These are phyloP conservation scores for Cephus pulcher DNA, from an alignment of 2,888 invertebrate species.

Conservation along the genomic window DNA sequence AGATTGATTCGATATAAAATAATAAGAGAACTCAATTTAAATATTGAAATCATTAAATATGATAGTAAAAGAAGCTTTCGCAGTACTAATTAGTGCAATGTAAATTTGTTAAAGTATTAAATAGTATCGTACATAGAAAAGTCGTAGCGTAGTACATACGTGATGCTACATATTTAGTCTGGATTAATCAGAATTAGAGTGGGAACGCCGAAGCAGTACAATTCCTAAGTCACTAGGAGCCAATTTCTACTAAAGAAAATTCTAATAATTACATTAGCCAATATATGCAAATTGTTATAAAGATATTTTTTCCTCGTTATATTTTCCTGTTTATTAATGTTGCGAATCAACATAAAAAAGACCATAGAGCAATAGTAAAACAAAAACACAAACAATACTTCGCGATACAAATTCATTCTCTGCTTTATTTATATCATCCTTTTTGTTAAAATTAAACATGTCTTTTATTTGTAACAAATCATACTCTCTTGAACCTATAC, in stretches of 20 bases:
- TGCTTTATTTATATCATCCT: neutral
- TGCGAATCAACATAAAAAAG: neutral
- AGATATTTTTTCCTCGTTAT: conserved; percentile 2
- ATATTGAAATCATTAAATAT: neutral
- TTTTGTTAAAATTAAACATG: neutral
- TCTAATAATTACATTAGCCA: neutral
- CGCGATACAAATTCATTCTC: neutral
- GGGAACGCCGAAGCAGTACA: conserved; percentile 32
- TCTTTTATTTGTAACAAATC: neutral
- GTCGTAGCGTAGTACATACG: neutral
- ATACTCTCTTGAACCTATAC: neutral
- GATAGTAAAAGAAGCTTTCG: neutral
- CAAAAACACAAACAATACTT: neutral
- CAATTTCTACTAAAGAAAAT: conserved; percentile 33
- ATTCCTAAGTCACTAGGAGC: conserved; percentile 34
- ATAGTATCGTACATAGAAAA: neutral
- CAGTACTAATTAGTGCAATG: neutral
- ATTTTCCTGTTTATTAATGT: conserved; percentile 11
- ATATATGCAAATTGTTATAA: conserved; percentile 9
- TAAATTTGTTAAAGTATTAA: neutral
- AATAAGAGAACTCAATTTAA: neutral
- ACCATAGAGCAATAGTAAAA: neutral
- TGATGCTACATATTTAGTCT: neutral
- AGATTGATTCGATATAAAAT: neutral
- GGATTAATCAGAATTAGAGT: conserved; percentile 25